Base-by-base conservation (phyloP, 1,140 invertebrate genomes). In the Magallana angulata region DNA sequence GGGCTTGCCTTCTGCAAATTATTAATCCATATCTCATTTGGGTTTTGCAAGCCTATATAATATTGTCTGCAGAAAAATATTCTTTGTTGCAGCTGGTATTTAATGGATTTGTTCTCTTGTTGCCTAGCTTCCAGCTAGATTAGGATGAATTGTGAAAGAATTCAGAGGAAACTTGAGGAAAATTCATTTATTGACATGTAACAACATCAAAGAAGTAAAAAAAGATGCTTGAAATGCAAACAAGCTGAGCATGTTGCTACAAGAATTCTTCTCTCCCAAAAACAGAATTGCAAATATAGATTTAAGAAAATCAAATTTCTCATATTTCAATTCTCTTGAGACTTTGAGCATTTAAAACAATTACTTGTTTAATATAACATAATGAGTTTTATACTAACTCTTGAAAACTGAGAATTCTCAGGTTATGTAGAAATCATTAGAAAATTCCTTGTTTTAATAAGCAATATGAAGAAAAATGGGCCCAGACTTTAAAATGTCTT, bases 1-100 rank as follows among this genome's bases (percentile, higher is more conserved):
- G 68, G 36, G 36, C 36, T 11, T 76, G 24, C 36, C 68, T 76
- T 7, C 11, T 76, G 68, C 68, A 36, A 30, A 36, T 9, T 30
- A 76, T 48, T 36, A 76, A 76, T 76, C 68, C 68, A 76, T 76
- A 76, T 76, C 24, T 76, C 18, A 76, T 76, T 76, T 76, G 7
- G 24, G 24, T 76, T 30, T 30, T 76, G 18, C 68, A 76, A 76
- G 24, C 68, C 14, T 11, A 76, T 76, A 36, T 76, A 30, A 76
- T 76, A 30, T 76, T 76, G 68, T 30, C 68, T 30, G 18, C 8
- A 24, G 36, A 30, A 9, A 30, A 36, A 76, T 76, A 76, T 76
- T 76, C 36, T 30, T 30, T 8, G 24, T 6, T 16, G 12, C 24
- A 76, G 68, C 68, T 76, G 18, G 14, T 76, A 18, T 76, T 48